Percentiles rank a stretch among this genome's conserved stretches.
phyloP scores from a whole-genome alignment of 2,888 invertebrate genomes.

The Rhogogaster chlorosoma region DNA sequence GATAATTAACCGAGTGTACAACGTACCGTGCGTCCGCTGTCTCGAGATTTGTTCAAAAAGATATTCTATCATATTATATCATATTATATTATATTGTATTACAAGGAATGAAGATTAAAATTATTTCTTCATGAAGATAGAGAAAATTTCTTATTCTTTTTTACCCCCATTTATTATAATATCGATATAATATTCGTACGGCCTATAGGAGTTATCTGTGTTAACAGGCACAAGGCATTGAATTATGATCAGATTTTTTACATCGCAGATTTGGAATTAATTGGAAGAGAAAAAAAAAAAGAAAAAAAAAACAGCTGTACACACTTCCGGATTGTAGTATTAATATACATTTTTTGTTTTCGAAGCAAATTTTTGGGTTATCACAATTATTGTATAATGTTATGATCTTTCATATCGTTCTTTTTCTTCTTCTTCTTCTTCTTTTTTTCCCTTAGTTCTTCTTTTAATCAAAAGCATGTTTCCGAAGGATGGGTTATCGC shows the following conservation, averaged over 20 bases:
- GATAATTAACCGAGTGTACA: slow-evolving; percentile 76
- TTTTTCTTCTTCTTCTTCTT: no score
- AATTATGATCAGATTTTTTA: background rate
- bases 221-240: background rate
- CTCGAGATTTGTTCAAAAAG: slow-evolving; percentile 59
- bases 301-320: background rate
- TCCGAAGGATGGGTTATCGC: slow-evolving; percentile 34
- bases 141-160: background rate
- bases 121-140: background rate
- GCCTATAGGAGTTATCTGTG: background rate
- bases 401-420: background rate
- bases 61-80: background rate
- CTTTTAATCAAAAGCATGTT: background rate
- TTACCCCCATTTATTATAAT: background rate
- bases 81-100: background rate
- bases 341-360: background rate
- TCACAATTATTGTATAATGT: background rate
- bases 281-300: background rate
- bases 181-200: background rate
- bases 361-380: background rate
- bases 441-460: background rate
- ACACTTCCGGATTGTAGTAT: background rate
- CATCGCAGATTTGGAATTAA: background rate
- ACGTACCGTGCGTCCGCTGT: slow-evolving; percentile 60
- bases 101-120: slow-evolving; percentile 12